Evolutionary conservation across 2,797 vertebrate genomes (phyloP).

Genomic region (Toxotes lorentzi): DNA sequence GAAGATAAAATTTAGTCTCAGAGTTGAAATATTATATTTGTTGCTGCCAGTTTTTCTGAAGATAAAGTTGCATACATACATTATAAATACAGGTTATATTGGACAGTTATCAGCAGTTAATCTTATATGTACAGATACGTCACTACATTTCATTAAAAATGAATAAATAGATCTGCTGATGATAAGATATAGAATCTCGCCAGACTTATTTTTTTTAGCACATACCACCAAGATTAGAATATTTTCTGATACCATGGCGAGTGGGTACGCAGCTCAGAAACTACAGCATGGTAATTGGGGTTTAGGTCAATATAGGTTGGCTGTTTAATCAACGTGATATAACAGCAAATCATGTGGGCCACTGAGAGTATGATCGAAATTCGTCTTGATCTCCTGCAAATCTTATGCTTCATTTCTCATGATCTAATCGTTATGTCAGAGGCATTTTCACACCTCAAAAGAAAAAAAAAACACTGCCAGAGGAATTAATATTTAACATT

Average conservation of each 20-base stretch:
- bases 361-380: slow-evolving; percentile 16
- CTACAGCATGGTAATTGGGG: not conserved
- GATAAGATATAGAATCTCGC: not conserved
- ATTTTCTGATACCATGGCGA: not conserved
- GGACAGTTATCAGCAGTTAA: not conserved
- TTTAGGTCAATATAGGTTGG: not conserved
- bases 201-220: not conserved
- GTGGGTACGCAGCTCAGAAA: not conserved
- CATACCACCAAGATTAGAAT: not conserved
- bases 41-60: not conserved
- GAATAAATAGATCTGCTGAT: not conserved
- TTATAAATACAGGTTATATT: too few relatives aligned
- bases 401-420: slow-evolving; percentile 7
- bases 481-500: not conserved
- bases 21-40: not conserved
- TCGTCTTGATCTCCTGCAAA: slow-evolving; percentile 22
- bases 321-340: slow-evolving; percentile 28
- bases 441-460: slow-evolving; percentile 19
- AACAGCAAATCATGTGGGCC: slow-evolving; percentile 14
- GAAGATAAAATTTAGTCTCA: not conserved
- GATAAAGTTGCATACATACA: too few relatives aligned
- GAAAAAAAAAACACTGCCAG: not conserved
- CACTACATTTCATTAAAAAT: not conserved
- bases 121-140: not conserved
- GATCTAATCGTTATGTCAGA: slow-evolving; percentile 3